A percentile compares a stretch with the other conserved stretches of the same genome.
phyloP scores from a whole-genome alignment of 2,888 invertebrate genomes.

The Hipparchia semele region DNA sequence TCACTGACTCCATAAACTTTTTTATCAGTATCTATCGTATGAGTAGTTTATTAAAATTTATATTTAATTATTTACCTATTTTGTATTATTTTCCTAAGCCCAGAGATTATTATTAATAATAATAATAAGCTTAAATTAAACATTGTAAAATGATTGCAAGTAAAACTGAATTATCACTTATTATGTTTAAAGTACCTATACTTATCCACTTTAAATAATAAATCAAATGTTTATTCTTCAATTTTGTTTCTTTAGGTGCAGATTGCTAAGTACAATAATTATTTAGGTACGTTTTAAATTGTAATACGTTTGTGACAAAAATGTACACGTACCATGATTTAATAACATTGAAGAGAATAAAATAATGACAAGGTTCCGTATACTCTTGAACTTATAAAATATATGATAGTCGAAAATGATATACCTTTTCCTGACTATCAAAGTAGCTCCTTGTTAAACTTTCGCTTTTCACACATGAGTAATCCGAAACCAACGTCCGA shows the following conservation, averaged over 20 bases:
- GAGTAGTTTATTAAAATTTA: conserved; percentile 20
- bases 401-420: no score
- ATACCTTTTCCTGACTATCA: no score
- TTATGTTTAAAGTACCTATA: no score
- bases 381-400: neutral
- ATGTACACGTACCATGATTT: neutral
- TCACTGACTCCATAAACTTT: conserved; percentile 14
- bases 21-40: neutral
- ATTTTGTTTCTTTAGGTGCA: neutral
- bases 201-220: neutral
- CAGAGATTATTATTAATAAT: no score
- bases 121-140: no score
- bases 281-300: neutral
- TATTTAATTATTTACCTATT: conserved; percentile 5
- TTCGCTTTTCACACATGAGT: no score
- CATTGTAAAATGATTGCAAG: no score
- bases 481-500: no score
- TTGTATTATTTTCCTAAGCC: neutral
- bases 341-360: neutral
- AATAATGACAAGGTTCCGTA: neutral
- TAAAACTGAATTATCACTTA: no score
- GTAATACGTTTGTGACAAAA: conserved; percentile 5
- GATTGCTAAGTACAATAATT: neutral
- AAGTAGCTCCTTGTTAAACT: no score
- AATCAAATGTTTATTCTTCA: neutral